Percentiles rank a stretch among this genome's conserved stretches.
Conservation (phyloP, 2,888 invertebrate species). For the Tanaodytes sp. region DNA sequence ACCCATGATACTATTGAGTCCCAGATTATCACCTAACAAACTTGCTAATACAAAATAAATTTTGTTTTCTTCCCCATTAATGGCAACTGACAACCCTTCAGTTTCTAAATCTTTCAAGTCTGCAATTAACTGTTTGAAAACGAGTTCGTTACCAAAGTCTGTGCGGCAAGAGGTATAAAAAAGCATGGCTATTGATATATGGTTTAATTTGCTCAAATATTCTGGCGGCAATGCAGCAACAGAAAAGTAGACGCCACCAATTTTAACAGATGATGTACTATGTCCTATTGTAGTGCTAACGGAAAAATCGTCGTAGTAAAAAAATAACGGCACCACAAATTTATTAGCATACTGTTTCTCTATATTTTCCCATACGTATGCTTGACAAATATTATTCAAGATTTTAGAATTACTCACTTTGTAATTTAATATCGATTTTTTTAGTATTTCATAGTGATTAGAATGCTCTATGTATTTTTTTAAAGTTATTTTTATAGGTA, state of each 20-base stretch:
- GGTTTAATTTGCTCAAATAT: not conserved
- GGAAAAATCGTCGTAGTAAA: slow-evolving; percentile 25
- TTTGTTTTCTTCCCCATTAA: slow-evolving; percentile 5
- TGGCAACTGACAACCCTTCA: not conserved
- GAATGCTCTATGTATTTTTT: not conserved
- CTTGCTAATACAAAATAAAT: slow-evolving; percentile 26
- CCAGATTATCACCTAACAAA: slow-evolving; percentile 49
- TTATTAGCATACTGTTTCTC: slow-evolving; percentile 11
- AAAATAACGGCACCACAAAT: slow-evolving; percentile 14
- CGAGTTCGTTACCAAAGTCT: not conserved
- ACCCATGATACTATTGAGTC: slow-evolving; percentile 38
- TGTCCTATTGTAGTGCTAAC: not conserved
- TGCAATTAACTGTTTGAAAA: not conserved
- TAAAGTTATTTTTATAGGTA: not conserved
- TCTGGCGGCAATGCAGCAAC: not conserved
- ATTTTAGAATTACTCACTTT: not conserved
- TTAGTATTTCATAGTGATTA: not conserved
- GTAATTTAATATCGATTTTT: not conserved
- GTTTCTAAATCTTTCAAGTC: slow-evolving; percentile 2
- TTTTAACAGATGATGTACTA: not conserved
- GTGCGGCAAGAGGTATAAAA: not conserved
- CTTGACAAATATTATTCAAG: slow-evolving; percentile 19
- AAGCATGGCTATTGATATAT: not conserved
- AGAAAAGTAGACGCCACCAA: not conserved
- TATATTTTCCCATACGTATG: slow-evolving; percentile 19